Evolutionary conservation across 2,797 vertebrate species (phyloP).

Genomic region (Lithobates pipiens): DNA sequence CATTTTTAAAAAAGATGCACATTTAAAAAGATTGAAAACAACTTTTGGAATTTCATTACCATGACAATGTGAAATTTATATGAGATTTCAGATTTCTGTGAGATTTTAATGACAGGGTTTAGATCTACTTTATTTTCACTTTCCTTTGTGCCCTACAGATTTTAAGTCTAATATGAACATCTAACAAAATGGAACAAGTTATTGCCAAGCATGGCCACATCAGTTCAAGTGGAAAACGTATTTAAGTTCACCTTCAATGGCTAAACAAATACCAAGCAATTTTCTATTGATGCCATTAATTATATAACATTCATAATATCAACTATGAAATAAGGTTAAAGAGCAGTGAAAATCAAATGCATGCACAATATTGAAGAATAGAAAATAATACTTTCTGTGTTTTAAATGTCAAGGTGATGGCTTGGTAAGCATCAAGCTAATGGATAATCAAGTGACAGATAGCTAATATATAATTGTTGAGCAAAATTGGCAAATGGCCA

Average conservation of each 20-base stretch:
- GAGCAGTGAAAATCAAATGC: slow-evolving; percentile 37
- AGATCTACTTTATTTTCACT: too few relatives aligned
- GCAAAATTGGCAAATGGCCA: slow-evolving; percentile 34
- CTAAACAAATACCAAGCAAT: slow-evolving; percentile 25
- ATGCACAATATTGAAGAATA: slow-evolving; percentile 23
- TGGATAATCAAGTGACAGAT: slow-evolving; percentile 49
- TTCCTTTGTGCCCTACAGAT: too few relatives aligned
- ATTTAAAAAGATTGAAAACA: too few relatives aligned
- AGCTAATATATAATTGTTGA: slow-evolving; percentile 41
- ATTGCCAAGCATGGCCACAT: slow-evolving; percentile 6
- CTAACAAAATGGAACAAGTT: too few relatives aligned
- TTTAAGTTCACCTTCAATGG: slow-evolving; percentile 38
- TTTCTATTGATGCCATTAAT: slow-evolving; percentile 38
- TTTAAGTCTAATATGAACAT: too few relatives aligned
- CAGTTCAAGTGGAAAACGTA: slow-evolving; percentile 14
- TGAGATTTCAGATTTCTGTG: too few relatives aligned
- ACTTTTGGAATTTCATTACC: too few relatives aligned
- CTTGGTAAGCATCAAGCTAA: slow-evolving; percentile 38
- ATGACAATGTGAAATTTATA: too few relatives aligned
- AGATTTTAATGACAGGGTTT: too few relatives aligned
- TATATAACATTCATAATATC: slow-evolving; percentile 37
- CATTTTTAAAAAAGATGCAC: too few relatives aligned
- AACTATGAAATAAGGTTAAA: slow-evolving; percentile 32
- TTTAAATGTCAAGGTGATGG: slow-evolving; percentile 52
- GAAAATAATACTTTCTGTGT: slow-evolving; percentile 43